Conservation (phyloP, 2,888 invertebrate genomes). For the Cataglyphis albicans region DNA sequence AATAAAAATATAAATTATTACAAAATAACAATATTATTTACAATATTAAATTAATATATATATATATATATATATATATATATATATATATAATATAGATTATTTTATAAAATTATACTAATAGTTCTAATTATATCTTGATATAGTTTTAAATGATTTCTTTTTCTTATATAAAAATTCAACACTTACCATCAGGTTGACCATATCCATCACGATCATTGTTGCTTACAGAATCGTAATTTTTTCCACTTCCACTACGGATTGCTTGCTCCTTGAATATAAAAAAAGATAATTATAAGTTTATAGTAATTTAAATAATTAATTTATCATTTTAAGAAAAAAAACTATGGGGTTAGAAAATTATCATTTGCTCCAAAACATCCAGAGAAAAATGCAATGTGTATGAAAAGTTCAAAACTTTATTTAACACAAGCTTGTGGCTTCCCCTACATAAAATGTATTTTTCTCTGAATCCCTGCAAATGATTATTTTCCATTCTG, state of each 20-base stretch:
- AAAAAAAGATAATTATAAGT: slow-evolving; percentile 42
- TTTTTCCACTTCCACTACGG: slow-evolving; percentile 81
- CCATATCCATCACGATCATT: slow-evolving; percentile 84
- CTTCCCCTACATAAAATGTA: too few species aligned
- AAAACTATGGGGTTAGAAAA: background rate
- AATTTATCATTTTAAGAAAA: slow-evolving; percentile 6
- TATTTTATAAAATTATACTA: background rate
- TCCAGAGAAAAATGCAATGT: too few species aligned
- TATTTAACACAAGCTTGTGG: too few species aligned
- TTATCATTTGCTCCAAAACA: too few species aligned
- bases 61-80: too few species aligned
- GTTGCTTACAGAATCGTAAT: slow-evolving; percentile 82
- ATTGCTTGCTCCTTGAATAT: slow-evolving; percentile 83
- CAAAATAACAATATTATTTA: too few species aligned
- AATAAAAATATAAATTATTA: background rate
- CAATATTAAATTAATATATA: too few species aligned
- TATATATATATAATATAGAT: background rate
- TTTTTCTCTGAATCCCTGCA: too few species aligned
- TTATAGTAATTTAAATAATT: background rate
- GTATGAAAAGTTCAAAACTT: too few species aligned
- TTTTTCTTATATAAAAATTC: slow-evolving; percentile 6
- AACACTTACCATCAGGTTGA: slow-evolving; percentile 81
- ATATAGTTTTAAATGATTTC: slow-evolving; percentile 16
- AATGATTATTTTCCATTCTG: too few species aligned
- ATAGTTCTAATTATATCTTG: background rate